Evolutionary conservation across 2,797 vertebrate species (phyloP).

Genomic region (Gastrophryne carolinensis): DNA sequence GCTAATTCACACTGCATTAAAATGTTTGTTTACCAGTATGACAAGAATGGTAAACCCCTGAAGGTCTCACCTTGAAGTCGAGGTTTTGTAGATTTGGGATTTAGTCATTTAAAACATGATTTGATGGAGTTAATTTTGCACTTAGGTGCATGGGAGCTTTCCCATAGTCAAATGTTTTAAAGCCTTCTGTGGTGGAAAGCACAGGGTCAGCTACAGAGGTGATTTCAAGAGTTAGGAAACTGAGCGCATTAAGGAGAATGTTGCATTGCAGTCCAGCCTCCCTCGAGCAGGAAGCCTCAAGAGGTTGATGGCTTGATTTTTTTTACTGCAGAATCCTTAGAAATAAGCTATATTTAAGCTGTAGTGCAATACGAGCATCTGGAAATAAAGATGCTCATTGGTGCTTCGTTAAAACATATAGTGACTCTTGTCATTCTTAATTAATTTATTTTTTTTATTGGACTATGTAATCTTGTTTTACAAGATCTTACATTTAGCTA

Average conservation of each 20-base stretch:
- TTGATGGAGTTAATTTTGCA: constrained; percentile 47
- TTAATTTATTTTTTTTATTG: no score
- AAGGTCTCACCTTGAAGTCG: constrained; percentile 85
- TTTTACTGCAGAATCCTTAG: neutral
- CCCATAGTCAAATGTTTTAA: constrained; percentile 59
- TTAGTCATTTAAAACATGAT: constrained; percentile 56
- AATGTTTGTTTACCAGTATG: constrained; percentile 96
- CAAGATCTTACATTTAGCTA: neutral
- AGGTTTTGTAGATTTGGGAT: constrained; percentile 34
- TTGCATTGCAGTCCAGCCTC: neutral
- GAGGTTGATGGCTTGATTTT: constrained; percentile 7
- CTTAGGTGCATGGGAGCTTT: constrained; percentile 22
- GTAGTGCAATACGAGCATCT: constrained; percentile 29
- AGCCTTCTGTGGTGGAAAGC: constrained; percentile 55
- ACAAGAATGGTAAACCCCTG: constrained; percentile 92
- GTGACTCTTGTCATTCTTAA: no score
- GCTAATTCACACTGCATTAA: constrained; percentile 98
- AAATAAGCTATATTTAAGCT: constrained; percentile 11
- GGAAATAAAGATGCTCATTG: constrained; percentile 23
- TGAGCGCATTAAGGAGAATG: neutral
- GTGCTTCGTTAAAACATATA: constrained; percentile 38
- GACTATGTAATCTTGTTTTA: constrained; percentile 26
- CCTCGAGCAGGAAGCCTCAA: neutral
- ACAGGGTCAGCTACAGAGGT: constrained; percentile 50
- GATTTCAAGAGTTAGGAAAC: constrained; percentile 18